Percentiles rank a stretch among this genome's conserved stretches.
These are phyloP conservation scores for Dinoponera quadriceps DNA, from an alignment of 1,140 invertebrate genomes.

Conservation along the genomic window DNA sequence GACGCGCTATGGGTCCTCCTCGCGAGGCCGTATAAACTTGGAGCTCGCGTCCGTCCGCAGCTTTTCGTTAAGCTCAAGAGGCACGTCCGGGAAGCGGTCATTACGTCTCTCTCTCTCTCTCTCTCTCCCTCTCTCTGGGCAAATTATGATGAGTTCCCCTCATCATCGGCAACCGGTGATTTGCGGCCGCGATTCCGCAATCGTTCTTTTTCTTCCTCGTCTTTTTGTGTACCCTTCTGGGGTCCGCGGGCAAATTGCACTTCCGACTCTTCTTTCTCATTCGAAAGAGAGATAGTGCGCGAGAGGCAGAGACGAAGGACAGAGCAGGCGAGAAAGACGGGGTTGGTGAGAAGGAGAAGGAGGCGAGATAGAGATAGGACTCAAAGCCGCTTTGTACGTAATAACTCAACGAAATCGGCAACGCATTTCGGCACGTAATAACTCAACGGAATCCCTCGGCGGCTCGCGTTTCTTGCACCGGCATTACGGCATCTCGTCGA, in stretches of 20 bases:
- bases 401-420: slow-evolving; percentile 39
- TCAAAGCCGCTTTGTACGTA: slow-evolving; percentile 43
- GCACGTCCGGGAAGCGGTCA: slow-evolving; percentile 40
- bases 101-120: slow-evolving; percentile 14
- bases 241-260: slow-evolving; percentile 30
- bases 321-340: too few relatives aligned
- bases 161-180: slow-evolving; percentile 47
- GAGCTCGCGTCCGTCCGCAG: slow-evolving; percentile 30
- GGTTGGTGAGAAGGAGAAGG: too few relatives aligned
- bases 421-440: slow-evolving; percentile 54
- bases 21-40: slow-evolving; percentile 10
- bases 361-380: not conserved
- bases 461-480: slow-evolving; percentile 35
- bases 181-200: slow-evolving; percentile 50
- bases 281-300: not conserved
- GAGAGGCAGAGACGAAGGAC: too few relatives aligned
- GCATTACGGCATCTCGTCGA: slow-evolving; percentile 39
- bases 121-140: not conserved
- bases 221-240: not conserved
- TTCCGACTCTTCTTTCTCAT: slow-evolving; percentile 15
- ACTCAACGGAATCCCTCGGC: slow-evolving; percentile 30
- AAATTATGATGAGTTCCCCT: slow-evolving; percentile 55
- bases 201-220: slow-evolving; percentile 2
- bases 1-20: slow-evolving; percentile 13
- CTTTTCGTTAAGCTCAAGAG: slow-evolving; percentile 42